Conservation (phyloP, 2,113 vertebrate genomes). For the Notiomystis cincta region DNA sequence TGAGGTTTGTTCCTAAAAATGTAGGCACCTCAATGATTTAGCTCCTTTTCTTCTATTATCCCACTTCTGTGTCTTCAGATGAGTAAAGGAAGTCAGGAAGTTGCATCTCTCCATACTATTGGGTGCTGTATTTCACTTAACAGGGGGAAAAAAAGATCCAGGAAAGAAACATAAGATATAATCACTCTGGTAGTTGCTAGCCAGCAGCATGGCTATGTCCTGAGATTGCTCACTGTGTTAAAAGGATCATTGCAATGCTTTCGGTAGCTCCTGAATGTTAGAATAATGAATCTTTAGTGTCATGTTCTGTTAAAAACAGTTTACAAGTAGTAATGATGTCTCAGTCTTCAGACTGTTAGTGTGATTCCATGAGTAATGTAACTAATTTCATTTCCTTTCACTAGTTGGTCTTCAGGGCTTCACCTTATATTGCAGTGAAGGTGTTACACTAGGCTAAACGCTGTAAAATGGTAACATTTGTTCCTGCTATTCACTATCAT, state of each 20-base stretch:
- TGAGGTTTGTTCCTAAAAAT: background rate
- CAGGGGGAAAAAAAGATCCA: background rate
- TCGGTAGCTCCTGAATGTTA: background rate
- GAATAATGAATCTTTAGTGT: background rate
- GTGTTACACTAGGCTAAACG: conserved; percentile 71
- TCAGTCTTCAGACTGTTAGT: background rate
- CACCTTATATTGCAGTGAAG: conserved; percentile 33
- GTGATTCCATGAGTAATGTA: background rate
- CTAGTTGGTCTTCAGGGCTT: background rate
- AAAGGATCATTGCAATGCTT: background rate
- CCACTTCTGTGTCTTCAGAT: background rate
- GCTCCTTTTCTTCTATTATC: background rate
- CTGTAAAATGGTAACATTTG: conserved; percentile 71
- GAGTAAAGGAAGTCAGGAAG: background rate
- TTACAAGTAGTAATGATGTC: background rate
- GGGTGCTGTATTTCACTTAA: background rate
- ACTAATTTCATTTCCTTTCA: background rate
- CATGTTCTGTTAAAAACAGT: background rate
- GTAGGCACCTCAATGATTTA: background rate
- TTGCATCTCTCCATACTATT: background rate
- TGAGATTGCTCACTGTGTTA: fast-evolving
- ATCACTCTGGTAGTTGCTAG: background rate
- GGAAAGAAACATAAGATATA: background rate
- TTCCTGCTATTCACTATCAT: conserved; percentile 68
- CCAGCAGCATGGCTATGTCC: background rate